Percentiles rank a stretch among this genome's conserved stretches.
Evolutionary conservation across 1,140 invertebrate genomes (phyloP).

Genomic region (Triops cancriformis): DNA sequence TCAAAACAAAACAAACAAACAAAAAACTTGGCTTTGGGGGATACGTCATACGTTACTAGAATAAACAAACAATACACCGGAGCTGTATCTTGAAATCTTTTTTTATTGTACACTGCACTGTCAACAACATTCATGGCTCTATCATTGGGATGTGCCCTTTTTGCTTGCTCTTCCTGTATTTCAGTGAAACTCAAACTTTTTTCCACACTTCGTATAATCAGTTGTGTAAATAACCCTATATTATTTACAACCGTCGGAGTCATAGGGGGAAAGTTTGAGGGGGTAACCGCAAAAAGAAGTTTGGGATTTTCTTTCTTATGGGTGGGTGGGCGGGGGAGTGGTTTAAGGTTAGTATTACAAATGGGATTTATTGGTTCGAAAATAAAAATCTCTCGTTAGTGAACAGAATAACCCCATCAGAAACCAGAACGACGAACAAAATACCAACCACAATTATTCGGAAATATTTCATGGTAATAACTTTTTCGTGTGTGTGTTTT

Average conservation of each 20-base stretch:
- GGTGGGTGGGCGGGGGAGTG: neutral
- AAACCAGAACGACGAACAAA: neutral
- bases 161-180: neutral
- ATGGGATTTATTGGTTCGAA: neutral
- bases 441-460: neutral
- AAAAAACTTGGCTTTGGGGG: neutral
- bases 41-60: neutral
- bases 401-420: neutral
- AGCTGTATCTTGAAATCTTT: neutral
- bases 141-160: constrained; percentile 5
- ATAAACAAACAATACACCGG: neutral
- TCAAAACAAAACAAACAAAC: neutral
- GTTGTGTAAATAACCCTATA: constrained; percentile 13
- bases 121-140: constrained; percentile 9
- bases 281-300: neutral
- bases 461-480: neutral
- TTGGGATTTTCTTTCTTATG: neutral
- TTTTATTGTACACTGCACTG: constrained; percentile 14
- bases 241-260: constrained; percentile 1
- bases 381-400: neutral
- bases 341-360: neutral
- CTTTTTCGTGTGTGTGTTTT: no score
- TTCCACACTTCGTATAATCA: neutral
- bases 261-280: neutral
- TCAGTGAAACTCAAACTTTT: neutral